Evolutionary conservation across 2,797 vertebrate species (phyloP).

Genomic region (Hippoglossus hippoglossus): DNA sequence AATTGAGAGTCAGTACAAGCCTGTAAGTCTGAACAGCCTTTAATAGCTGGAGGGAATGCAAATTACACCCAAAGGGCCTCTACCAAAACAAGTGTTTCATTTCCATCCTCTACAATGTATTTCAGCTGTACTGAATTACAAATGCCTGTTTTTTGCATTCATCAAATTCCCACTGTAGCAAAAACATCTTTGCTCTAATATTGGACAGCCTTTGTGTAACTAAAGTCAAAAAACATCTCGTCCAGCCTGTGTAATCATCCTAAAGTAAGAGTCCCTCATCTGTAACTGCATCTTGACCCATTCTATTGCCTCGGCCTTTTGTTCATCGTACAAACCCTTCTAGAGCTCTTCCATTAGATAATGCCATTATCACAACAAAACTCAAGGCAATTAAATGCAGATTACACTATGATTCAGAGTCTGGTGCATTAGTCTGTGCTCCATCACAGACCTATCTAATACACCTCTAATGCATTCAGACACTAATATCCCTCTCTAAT

Average conservation of each 20-base stretch:
- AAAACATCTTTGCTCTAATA: slow-evolving; percentile 6
- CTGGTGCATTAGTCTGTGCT: slow-evolving; percentile 78
- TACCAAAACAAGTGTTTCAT: slow-evolving; percentile 4
- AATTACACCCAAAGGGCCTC: too few relatives aligned
- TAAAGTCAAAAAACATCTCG: slow-evolving; percentile 15
- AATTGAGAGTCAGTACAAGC: too few relatives aligned
- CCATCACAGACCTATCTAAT: slow-evolving; percentile 77
- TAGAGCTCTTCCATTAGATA: slow-evolving; percentile 76
- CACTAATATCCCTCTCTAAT: slow-evolving; percentile 80
- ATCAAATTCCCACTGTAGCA: slow-evolving; percentile 33
- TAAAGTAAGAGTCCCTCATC: slow-evolving; percentile 46
- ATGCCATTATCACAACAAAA: slow-evolving; percentile 79
- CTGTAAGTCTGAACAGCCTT: too few relatives aligned
- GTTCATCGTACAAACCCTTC: slow-evolving; percentile 57
- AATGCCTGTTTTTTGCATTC: slow-evolving; percentile 11
- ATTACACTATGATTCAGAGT: slow-evolving; percentile 76
- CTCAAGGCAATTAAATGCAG: slow-evolving; percentile 81
- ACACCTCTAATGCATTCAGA: slow-evolving; percentile 82
- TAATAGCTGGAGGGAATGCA: too few relatives aligned
- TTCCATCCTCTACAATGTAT: slow-evolving; percentile 6
- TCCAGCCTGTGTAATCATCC: slow-evolving; percentile 36
- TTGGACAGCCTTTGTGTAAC: slow-evolving; percentile 35
- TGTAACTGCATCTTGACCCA: slow-evolving; percentile 30
- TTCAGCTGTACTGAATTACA: slow-evolving; percentile 6
- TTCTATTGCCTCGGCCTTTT: slow-evolving; percentile 57